Base-by-base conservation (phyloP, 2,113 vertebrate genomes). In the Romanogobio albipinnatus region DNA sequence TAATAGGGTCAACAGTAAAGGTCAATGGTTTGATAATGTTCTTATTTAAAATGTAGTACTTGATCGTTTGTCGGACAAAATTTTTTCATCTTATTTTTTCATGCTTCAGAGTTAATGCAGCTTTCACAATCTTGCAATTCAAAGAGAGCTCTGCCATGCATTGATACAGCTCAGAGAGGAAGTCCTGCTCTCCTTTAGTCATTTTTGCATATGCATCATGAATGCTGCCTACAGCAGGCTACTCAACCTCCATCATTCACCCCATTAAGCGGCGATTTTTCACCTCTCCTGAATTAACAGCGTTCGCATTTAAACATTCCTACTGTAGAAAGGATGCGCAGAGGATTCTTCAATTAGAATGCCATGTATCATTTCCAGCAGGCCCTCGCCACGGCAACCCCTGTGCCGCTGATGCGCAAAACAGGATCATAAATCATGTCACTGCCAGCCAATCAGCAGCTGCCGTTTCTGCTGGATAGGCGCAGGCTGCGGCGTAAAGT, bases 301-400 rank as follows among this genome's bases (percentile, higher is more conserved):
- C 86, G 76, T 87, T 85, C 87, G 82, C 88, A 88, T 89, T 88
- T 88, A 86, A 86, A 87, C 80, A 81, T 84, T 86, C 29, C 51
- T 43, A 68, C 84, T 75, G 84, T 81, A 86, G 86, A 59, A 87
- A 86, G 82, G 85, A 87, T 81, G 81, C 33, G n/a, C 64, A 26
- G 17, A 79, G 80, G 85, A 89, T 86, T 86, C 88, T 85, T 84
- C 86, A 89, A 86, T 89, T 89, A 89, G 86, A 88, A 88, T 77
- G 86, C 85, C 39, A 88, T 86, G 75, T 86, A 89, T 89, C 88
- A 87, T 87, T 84, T 88, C 66, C 83, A 76, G 73, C 56, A 80
- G 59, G 68, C 68, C 85, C 85, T 84, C 77, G 77, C 80, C 80
- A 76, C 75, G 45, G 70, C 81, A 76, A 86, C 82, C 81, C 81